Base-by-base conservation (phyloP, 53 echinoderm and acorn worm species). In the Henricia sp. region DNA sequence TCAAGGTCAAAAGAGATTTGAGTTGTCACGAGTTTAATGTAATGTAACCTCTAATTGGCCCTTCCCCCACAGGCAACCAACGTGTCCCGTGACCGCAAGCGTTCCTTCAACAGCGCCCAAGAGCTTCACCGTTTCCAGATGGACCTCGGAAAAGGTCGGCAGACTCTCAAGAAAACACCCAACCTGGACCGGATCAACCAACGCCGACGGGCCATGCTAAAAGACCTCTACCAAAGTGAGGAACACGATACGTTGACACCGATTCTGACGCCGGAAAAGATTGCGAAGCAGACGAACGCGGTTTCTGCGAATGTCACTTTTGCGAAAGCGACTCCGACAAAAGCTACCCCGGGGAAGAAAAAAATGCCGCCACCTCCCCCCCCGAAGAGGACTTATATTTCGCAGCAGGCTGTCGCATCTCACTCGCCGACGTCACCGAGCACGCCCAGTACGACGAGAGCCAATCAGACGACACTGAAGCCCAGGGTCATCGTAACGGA, bases 241-340 rank as follows among this genome's bases (percentile, higher is more conserved):
- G 85, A 86, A 28, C 96, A 96, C 35, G 93, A 96, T 51, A 20
- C 50, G 43, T 82, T 92, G 88, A 93, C 96, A 10, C 94, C 93
- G 19, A 93, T 95, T 44, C 70, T 95, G 68, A 95, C 95, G 19
- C 89, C 89, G 1, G 95, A 95, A 82, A 95, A 95, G 87, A 89
- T 86, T 17, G 93, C 93, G 6, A 86, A 91, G 66, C 89, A 90
- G 63, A 48, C 9, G 9, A n/a, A n/a, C n/a, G n/a, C n/a, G n/a
- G n/a, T n/a, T n/a, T n/a, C n/a, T n/a, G n/a, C n/a, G n/a, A n/a
- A n/a, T n/a, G n/a, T n/a, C n/a, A n/a, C n/a, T n/a, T n/a, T n/a
- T n/a, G n/a, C n/a, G n/a, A n/a, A n/a, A n/a, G 71, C 68, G n/a
- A 71, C 88, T 2, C 65, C 54, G n/a, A 90, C 77, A 59, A 85